Conservation (phyloP, 1,140 invertebrate genomes). For the Heterodera schachtii region DNA sequence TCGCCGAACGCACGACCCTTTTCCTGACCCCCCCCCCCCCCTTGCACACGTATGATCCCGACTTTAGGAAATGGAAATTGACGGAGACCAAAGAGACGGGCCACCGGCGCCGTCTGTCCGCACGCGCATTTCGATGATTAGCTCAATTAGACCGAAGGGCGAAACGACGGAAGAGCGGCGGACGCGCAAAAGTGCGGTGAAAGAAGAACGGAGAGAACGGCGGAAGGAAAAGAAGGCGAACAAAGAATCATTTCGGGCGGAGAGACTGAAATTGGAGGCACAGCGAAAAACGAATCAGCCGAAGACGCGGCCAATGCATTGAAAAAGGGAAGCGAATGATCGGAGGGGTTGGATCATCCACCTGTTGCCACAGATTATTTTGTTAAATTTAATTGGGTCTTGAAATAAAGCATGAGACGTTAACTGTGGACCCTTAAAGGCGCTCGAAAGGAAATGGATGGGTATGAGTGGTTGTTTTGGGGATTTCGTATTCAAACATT, state of each 20-base stretch:
- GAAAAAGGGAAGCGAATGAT: too few relatives aligned
- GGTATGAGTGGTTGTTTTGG: too few relatives aligned
- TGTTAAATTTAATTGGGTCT: not conserved
- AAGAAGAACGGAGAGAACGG: constrained; percentile 70
- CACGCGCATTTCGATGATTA: constrained; percentile 3
- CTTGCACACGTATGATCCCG: too few relatives aligned
- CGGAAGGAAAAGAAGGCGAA: constrained; percentile 84
- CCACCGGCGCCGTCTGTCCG: not conserved
- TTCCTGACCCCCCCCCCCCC: too few relatives aligned
- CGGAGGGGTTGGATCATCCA: not conserved
- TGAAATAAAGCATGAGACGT: too few relatives aligned
- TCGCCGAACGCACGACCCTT: too few relatives aligned
- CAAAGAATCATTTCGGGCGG: constrained; percentile 81
- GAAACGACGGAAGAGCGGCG: constrained; percentile 81
- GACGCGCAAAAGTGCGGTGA: constrained; percentile 66
- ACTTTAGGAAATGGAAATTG: constrained; percentile 33
- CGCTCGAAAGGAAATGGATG: too few relatives aligned
- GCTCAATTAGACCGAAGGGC: constrained; percentile 73
- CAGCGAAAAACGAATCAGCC: not conserved
- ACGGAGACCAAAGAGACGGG: constrained; percentile 71
- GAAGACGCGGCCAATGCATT: not conserved
- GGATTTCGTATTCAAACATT: too few relatives aligned
- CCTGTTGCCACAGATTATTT: not conserved
- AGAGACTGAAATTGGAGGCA: constrained; percentile 73
- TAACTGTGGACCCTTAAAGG: too few relatives aligned